Percentiles rank a stretch among this genome's conserved stretches.
Conservation (phyloP, 2,888 invertebrate genomes). For the Ochropacha duplaris region DNA sequence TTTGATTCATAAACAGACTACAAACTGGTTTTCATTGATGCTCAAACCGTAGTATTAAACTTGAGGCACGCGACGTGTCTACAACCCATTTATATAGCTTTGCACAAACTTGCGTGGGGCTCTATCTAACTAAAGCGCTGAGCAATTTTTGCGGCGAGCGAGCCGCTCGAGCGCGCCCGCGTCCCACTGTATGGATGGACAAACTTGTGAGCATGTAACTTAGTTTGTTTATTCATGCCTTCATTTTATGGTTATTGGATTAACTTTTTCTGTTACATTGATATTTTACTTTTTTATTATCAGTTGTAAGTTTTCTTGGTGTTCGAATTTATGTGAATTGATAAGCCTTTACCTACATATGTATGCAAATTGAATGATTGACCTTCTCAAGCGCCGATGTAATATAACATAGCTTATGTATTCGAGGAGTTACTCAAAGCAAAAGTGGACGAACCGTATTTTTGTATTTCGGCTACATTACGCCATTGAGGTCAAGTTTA, state of each 20-base stretch:
- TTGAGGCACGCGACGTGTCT: slow-evolving; percentile 6
- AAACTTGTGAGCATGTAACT: not conserved
- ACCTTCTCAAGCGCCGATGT: no score
- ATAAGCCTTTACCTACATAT: no score
- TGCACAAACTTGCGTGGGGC: slow-evolving; percentile 32
- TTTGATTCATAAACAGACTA: no score
- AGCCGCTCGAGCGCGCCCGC: not conserved
- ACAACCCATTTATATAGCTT: slow-evolving; percentile 39
- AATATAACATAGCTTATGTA: no score
- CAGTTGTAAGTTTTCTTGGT: no score
- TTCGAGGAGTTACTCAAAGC: no score
- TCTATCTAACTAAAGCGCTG: slow-evolving; percentile 4
- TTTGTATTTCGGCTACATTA: no score
- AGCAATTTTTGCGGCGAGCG: not conserved
- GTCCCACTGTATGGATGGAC: not conserved
- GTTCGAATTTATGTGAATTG: no score
- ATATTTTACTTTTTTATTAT: no score
- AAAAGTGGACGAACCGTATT: no score
- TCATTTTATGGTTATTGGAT: not conserved
- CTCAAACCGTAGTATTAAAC: not conserved
- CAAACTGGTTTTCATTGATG: not conserved
- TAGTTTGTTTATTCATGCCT: not conserved
- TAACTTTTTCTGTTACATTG: not conserved
- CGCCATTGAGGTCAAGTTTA: no score
- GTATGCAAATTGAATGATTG: no score